A percentile compares a stretch with the other conserved stretches of the same genome.
Evolutionary conservation across 2,113 vertebrate species (phyloP).

Genomic region (Buteo buteo): DNA sequence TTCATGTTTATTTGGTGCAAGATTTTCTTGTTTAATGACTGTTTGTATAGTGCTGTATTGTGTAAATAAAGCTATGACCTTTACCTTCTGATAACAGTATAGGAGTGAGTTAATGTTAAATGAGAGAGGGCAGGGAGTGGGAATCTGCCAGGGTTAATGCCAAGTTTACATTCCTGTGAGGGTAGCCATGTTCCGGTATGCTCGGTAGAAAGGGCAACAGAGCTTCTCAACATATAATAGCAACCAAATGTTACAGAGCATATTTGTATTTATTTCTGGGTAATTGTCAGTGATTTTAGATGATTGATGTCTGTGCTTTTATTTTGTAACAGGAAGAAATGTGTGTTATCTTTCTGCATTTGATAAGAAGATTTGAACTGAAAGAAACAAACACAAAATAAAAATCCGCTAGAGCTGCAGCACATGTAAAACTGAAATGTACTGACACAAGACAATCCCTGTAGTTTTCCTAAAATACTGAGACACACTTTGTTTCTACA

Average conservation of each 20-base stretch:
- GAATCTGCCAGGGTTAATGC: conserved; percentile 45
- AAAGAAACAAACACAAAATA: background rate
- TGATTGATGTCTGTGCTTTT: conserved; percentile 27
- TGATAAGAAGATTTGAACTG: conserved; percentile 19
- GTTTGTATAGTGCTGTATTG: conserved; percentile 24
- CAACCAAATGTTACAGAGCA: background rate
- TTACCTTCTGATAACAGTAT: conserved; percentile 37
- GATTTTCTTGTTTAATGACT: conserved; percentile 4
- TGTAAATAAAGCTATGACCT: conserved; percentile 60
- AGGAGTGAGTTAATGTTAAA: conserved; percentile 51
- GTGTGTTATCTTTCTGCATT: conserved; percentile 1
- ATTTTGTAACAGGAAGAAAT: conserved; percentile 49
- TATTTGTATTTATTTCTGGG: conserved; percentile 29
- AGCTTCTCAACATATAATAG: conserved; percentile 45
- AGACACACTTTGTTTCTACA: background rate
- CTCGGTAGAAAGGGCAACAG: background rate
- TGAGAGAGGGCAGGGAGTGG: background rate
- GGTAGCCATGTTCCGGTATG: conserved; percentile 48
- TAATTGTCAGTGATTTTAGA: conserved; percentile 38
- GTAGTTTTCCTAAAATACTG: background rate
- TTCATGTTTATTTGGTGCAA: conserved; percentile 16
- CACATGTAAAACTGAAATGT: background rate
- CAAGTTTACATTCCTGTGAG: conserved; percentile 69
- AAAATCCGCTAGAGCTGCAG: background rate
- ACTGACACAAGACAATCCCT: background rate